phyloP scores from a whole-genome alignment of 2,888 invertebrate species.

The Heliconius ismenius region DNA sequence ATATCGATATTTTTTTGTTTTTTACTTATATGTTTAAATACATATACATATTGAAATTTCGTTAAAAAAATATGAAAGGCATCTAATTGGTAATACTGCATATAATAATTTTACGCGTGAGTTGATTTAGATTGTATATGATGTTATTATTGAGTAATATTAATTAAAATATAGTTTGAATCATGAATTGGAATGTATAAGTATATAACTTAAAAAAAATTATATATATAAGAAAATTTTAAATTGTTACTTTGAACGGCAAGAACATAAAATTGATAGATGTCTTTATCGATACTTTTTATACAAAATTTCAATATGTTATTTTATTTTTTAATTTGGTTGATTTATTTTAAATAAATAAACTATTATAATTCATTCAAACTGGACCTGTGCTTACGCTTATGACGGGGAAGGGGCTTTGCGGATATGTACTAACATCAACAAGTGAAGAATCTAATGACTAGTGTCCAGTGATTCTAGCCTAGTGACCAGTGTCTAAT shows the following conservation, averaged over 20 bases:
- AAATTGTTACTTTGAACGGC: no score
- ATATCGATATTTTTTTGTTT: no score
- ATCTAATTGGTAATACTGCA: not conserved
- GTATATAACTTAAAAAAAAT: no score
- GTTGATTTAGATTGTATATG: no score
- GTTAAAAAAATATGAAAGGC: not conserved
- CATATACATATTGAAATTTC: not conserved
- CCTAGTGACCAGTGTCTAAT: not conserved
- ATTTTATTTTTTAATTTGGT: not conserved
- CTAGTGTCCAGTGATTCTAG: not conserved
- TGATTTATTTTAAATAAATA: not conserved
- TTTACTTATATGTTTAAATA: no score
- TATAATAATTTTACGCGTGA: no score
- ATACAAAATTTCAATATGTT: not conserved
- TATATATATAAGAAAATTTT: no score
- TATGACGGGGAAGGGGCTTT: conserved; percentile 1
- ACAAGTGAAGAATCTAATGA: not conserved
- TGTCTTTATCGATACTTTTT: not conserved
- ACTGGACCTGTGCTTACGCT: conserved; percentile 7
- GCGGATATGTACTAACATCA: not conserved
- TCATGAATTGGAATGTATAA: no score
- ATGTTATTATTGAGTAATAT: no score
- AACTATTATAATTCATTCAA: not conserved
- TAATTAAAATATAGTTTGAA: no score
- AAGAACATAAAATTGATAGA: not conserved